Conservation (phyloP, 53 echinoderm and acorn worm species). For the Arbacia lixula region DNA sequence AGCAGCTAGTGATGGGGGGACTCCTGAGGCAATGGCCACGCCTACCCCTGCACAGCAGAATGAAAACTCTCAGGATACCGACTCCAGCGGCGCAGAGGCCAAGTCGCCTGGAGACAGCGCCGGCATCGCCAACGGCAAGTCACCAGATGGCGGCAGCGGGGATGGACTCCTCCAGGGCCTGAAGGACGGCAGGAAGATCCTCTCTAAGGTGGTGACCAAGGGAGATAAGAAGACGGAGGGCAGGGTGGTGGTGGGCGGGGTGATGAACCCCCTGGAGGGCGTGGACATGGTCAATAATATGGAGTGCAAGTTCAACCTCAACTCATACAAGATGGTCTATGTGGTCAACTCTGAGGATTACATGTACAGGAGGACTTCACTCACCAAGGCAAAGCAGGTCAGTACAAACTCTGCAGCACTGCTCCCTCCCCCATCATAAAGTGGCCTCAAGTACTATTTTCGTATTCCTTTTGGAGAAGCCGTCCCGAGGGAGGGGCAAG, state of each 20-base stretch:
- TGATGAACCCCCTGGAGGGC: conserved; percentile 71
- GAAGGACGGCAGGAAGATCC: conserved; percentile 34
- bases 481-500: too few species aligned
- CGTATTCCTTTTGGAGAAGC: too few species aligned
- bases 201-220: conserved; percentile 45
- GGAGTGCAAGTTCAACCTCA: conserved; percentile 99
- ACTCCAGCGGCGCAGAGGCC: conserved; percentile 46
- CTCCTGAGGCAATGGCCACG: background rate
- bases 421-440: background rate
- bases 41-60: background rate
- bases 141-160: background rate
- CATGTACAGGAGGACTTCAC: conserved; percentile 95
- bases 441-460: background rate
- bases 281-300: conserved; percentile 98
- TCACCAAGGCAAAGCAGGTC: conserved; percentile 97
- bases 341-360: conserved; percentile 99
- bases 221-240: conserved; percentile 50
- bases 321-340: conserved; percentile 99
- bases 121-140: conserved; percentile 1
- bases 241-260: conserved; percentile 50
- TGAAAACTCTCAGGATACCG: conserved; percentile 48
- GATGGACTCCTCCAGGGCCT: background rate
- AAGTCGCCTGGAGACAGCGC: background rate
- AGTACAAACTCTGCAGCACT: too few species aligned
- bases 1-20: background rate